Evolutionary conservation across 2,113 vertebrate genomes (phyloP).

Genomic region (Vidua chalybeata): DNA sequence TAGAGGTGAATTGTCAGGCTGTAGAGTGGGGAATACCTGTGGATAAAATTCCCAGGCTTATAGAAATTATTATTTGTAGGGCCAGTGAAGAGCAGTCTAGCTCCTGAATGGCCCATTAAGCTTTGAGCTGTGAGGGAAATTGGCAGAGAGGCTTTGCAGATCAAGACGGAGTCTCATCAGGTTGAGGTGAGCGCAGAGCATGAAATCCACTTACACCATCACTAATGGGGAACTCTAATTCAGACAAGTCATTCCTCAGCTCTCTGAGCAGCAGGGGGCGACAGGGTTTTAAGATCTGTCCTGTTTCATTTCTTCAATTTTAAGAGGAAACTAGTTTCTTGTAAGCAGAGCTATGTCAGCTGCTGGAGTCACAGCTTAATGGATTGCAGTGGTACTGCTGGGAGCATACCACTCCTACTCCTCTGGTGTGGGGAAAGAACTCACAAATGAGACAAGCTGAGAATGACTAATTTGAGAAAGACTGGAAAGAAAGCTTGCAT

Average conservation of each 20-base stretch:
- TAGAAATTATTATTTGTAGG: constrained; percentile 38
- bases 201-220: neutral
- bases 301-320: neutral
- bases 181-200: neutral
- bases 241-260: neutral
- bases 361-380: neutral
- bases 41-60: constrained; percentile 5
- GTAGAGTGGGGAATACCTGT: constrained; percentile 4
- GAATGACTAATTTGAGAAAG: neutral
- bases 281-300: neutral
- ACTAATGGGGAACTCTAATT: neutral
- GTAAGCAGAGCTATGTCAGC: neutral
- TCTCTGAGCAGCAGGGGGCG: neutral
- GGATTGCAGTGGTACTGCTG: neutral
- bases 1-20: constrained; percentile 32
- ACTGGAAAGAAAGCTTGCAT: neutral
- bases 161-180: neutral
- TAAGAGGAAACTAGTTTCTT: neutral
- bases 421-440: neutral
- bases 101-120: constrained; percentile 37
- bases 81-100: neutral
- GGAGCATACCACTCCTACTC: neutral
- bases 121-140: constrained; percentile 15
- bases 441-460: neutral
- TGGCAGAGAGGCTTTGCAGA: neutral